phyloP scores from a whole-genome alignment of 35 echinoderm and acorn worm genomes.

The Anneissia japonica region DNA sequence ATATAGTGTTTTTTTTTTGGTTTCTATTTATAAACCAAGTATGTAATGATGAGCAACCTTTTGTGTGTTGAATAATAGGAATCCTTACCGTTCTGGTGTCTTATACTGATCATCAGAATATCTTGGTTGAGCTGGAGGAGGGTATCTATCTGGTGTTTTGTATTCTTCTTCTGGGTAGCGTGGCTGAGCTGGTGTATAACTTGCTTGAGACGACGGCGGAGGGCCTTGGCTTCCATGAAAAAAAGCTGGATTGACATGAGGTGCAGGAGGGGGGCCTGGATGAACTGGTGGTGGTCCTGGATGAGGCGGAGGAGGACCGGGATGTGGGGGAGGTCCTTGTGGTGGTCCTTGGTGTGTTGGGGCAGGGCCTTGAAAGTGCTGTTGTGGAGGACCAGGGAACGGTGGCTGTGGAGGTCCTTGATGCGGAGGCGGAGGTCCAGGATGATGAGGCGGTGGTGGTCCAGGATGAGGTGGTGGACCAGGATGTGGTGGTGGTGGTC shows the following conservation, averaged over 20 bases:
- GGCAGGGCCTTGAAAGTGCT: slow-evolving; percentile 10
- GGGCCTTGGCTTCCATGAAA: slow-evolving; percentile 62
- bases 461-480: no score
- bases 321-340: slow-evolving; percentile 16
- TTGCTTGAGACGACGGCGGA: slow-evolving; percentile 6
- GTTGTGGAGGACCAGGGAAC: neutral
- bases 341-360: slow-evolving; percentile 15
- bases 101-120: neutral
- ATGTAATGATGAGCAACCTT: no score
- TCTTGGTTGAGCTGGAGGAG: slow-evolving; percentile 36
- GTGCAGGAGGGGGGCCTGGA: slow-evolving; percentile 42
- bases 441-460: neutral
- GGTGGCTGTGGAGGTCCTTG: neutral
- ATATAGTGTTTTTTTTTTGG: no score
- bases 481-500: neutral
- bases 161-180: neutral
- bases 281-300: neutral
- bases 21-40: no score
- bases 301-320: slow-evolving; percentile 5
- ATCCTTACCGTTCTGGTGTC: neutral
- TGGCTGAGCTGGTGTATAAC: neutral
- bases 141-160: neutral
- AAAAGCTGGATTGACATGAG: slow-evolving; percentile 94
- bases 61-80: neutral
- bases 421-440: neutral